These are phyloP conservation scores for Neoascia interrupta DNA, from an alignment of 2,888 invertebrate genomes.

Conservation along the genomic window DNA sequence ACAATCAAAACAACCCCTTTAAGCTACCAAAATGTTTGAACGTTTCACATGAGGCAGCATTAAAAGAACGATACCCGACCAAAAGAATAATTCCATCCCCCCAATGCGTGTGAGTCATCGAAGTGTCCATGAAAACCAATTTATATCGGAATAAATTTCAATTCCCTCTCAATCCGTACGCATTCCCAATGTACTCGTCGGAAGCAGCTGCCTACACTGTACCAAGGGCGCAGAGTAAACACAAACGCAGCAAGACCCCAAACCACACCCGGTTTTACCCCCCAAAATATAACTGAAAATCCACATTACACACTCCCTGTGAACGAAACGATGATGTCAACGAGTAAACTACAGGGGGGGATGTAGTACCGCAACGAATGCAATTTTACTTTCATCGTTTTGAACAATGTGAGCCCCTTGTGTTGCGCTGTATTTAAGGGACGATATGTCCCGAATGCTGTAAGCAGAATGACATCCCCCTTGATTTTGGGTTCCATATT, in stretches of 20 bases:
- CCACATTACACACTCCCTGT: no score
- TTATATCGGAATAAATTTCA: conserved; percentile 43
- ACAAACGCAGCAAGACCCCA: conserved; percentile 1
- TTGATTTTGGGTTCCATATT: neutral
- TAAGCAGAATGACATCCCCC: neutral
- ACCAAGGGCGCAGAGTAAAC: neutral
- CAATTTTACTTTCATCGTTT: conserved; percentile 46
- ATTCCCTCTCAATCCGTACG: conserved; percentile 6
- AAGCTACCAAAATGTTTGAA: neutral
- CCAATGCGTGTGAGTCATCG: conserved; percentile 58
- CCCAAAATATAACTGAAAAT: no score
- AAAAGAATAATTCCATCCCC: conserved; percentile 11
- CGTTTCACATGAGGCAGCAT: neutral
- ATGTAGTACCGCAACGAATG: conserved; percentile 55
- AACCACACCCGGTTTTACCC: no score
- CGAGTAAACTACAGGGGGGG: neutral
- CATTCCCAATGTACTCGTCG: neutral
- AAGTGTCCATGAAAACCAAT: conserved; percentile 51
- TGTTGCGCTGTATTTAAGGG: neutral
- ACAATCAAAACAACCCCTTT: conserved; percentile 4
- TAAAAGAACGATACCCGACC: neutral
- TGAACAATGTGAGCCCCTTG: conserved; percentile 14
- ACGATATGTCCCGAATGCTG: neutral
- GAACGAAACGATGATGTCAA: conserved; percentile 55
- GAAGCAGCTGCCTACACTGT: no score